Evolutionary conservation across 2,888 invertebrate genomes (phyloP).

Genomic region (Eupithecia vulgata): DNA sequence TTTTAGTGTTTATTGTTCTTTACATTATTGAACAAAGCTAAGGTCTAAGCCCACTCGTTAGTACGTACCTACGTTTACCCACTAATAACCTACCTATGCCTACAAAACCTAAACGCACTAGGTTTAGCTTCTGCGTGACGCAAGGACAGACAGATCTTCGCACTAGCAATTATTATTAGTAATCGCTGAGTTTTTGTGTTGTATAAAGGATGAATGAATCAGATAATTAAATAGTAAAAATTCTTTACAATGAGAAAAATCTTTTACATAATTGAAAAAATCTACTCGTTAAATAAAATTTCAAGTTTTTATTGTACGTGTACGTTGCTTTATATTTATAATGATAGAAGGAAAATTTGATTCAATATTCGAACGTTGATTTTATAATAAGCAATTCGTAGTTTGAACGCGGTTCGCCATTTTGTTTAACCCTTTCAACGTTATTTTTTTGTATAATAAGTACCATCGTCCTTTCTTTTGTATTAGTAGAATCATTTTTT

Average conservation of each 20-base stretch:
- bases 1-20: slow-evolving; percentile 5
- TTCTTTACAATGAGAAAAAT: not conserved
- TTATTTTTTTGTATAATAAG: not conserved
- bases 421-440: not conserved
- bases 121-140: slow-evolving; percentile 44
- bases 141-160: slow-evolving; percentile 47
- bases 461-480: not conserved
- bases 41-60: not conserved
- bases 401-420: not conserved
- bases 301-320: not conserved
- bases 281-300: not conserved
- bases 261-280: not conserved
- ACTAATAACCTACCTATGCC: slow-evolving; percentile 11
- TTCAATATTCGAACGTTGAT: not conserved
- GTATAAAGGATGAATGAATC: slow-evolving; percentile 29
- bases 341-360: not conserved
- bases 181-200: slow-evolving; percentile 46
- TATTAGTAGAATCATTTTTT: not conserved
- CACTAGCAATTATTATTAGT: slow-evolving; percentile 45
- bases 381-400: not conserved
- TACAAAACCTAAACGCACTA: slow-evolving; percentile 18
- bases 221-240: slow-evolving; percentile 12
- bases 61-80: not conserved
- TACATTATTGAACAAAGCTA: not conserved
- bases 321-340: not conserved